These are phyloP conservation scores for Capra hircus DNA, from an alignment of 2,113 vertebrate genomes.

Conservation along the genomic window DNA sequence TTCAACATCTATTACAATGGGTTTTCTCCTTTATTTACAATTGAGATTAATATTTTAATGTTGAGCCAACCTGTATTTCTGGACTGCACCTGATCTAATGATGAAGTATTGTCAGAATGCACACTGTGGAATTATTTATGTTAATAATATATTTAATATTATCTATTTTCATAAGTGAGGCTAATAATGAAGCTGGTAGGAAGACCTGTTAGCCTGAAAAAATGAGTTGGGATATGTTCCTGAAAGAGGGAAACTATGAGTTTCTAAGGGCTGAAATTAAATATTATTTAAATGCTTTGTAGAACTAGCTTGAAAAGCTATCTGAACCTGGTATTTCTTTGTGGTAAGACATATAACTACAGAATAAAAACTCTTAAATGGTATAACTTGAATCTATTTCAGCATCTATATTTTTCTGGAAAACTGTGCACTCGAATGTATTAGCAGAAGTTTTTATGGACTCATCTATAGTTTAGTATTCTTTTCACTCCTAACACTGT, in stretches of 20 bases:
- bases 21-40: not conserved
- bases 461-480: not conserved
- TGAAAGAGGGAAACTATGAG: not conserved
- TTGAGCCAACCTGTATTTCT: not conserved
- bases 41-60: not conserved
- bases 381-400: not conserved
- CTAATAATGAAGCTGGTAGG: not conserved
- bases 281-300: not conserved
- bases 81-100: not conserved
- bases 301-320: not conserved
- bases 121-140: not conserved
- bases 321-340: not conserved
- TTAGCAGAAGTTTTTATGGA: not conserved
- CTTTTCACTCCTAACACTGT: not conserved
- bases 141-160: not conserved
- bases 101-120: not conserved
- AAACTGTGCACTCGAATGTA: not conserved
- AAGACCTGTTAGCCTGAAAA: not conserved
- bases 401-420: not conserved
- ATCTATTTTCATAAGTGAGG: not conserved
- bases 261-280: not conserved
- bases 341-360: not conserved
- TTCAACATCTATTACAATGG: not conserved
- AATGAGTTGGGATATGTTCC: not conserved
- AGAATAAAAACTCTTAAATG: not conserved